Evolutionary conservation across 1,140 invertebrate genomes (phyloP).

Genomic region (Drosophila micromelanica): DNA sequence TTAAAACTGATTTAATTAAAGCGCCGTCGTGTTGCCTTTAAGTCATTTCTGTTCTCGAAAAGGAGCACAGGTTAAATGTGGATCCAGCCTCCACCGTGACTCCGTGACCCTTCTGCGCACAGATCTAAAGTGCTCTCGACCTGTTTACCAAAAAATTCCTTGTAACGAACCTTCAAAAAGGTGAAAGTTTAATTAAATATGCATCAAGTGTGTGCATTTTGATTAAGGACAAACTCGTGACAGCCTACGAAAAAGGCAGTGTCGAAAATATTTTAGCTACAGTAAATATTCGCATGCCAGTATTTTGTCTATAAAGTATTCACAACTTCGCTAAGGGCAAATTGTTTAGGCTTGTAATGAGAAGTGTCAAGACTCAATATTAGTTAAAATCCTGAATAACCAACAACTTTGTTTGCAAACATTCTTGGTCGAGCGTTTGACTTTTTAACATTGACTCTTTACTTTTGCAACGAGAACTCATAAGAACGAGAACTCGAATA

Average conservation of each 20-base stretch:
- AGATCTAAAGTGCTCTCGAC: conserved; percentile 57
- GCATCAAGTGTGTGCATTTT: conserved; percentile 58
- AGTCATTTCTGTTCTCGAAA: conserved; percentile 40
- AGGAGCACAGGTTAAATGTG: conserved; percentile 23
- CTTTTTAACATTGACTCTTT: too few species aligned
- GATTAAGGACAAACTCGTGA: conserved; percentile 37
- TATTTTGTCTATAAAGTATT: neutral
- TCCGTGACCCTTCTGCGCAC: neutral
- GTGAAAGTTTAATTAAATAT: conserved; percentile 79
- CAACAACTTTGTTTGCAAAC: too few species aligned
- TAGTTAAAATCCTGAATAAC: too few species aligned
- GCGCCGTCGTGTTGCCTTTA: conserved; percentile 72
- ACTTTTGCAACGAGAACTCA: too few species aligned
- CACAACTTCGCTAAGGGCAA: neutral
- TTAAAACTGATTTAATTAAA: conserved; percentile 81
- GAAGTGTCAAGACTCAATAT: too few species aligned
- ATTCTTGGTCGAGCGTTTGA: too few species aligned
- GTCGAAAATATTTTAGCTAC: neutral
- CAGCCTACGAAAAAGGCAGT: conserved; percentile 18
- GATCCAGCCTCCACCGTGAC: neutral
- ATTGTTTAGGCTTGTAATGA: neutral
- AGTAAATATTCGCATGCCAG: conserved; percentile 8
- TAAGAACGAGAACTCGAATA: too few species aligned
- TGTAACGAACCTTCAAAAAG: conserved; percentile 43
- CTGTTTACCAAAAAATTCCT: conserved; percentile 39